phyloP scores from a whole-genome alignment of 2,113 vertebrate genomes.

The Pituophis catenifer region DNA sequence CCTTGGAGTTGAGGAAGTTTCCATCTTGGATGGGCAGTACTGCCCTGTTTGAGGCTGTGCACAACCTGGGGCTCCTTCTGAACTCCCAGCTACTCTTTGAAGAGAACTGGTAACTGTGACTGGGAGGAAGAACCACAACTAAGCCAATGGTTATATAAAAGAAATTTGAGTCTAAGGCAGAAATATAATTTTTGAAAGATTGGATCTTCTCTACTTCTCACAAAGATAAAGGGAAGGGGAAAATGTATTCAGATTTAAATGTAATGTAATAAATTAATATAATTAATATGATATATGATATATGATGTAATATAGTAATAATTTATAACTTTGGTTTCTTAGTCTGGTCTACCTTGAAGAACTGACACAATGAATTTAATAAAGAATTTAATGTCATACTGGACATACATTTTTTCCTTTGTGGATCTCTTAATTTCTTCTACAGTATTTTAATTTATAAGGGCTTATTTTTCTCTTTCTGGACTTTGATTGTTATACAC shows the following conservation, averaged over 20 bases:
- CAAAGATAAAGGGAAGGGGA: background rate
- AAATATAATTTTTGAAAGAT: background rate
- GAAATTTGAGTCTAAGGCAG: background rate
- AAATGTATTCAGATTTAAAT: background rate
- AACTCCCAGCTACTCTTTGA: background rate
- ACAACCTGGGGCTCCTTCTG: background rate
- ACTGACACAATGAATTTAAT: background rate
- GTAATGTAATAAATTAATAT: background rate
- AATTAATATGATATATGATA: background rate
- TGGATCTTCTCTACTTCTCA: background rate
- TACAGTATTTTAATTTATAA: background rate
- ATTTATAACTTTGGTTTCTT: background rate
- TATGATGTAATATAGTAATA: too few relatives aligned
- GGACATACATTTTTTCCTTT: background rate
- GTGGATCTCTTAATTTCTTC: background rate
- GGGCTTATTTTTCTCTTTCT: background rate
- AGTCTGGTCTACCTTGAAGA: background rate
- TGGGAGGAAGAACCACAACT: background rate
- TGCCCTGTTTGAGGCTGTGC: background rate
- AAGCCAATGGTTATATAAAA: background rate
- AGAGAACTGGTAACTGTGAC: background rate
- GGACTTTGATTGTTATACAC: conserved; percentile 5
- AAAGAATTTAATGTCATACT: background rate
- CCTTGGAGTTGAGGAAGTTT: background rate
- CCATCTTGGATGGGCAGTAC: background rate